Evolutionary conservation across 2,113 vertebrate genomes (phyloP), one percentile per base, ranked within the genome.

Genomic region (Formicarius rufipectus): DNA sequence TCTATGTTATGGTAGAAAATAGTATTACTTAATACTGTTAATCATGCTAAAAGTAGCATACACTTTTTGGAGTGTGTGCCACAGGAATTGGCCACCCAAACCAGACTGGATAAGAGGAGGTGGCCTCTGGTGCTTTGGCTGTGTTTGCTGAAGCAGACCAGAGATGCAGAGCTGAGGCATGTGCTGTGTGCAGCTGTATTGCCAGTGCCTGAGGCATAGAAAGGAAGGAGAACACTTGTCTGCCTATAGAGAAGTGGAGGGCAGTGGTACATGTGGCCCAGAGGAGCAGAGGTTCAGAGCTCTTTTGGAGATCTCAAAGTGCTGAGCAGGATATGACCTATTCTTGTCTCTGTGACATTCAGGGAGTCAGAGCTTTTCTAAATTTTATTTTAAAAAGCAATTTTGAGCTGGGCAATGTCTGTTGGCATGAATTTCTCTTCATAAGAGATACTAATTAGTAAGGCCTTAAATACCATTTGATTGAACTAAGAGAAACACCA

Each of bases 131-230:
- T 52, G 42, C 31, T 49, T 30, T 53, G 55, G 23, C 15, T 49
- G 19, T 1, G 0, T 39, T 68, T 35, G 31, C 16, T 37, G 86
- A 66, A 73, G 49, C 12, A 66, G 59, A 9, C 28, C 16, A 31
- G 13, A 55, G 49, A 62, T 22, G 19, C 28, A 60, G 42, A 39
- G 55, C 4, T 1, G 19, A 58, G 55, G 17, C 13, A 19, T 1
- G 20, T 39, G 44, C 49, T 53, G 11, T 31, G n/a, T 31, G 69
- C 58, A 60, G 45, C 55, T 35, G 10, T 31, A 9, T 3, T 44
- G 64, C 53, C 0, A 1, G 39, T 58, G 33, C 53, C 40, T 4
- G 30, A 62, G 53, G 17, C 0, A 2, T 1, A 15, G 39, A 25
- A 77, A 66, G 15, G 24, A 40, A 53, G 33, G 28, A 27, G 19